Base-by-base conservation (phyloP, 2,888 invertebrate genomes). In the Choreutis nemorana region DNA sequence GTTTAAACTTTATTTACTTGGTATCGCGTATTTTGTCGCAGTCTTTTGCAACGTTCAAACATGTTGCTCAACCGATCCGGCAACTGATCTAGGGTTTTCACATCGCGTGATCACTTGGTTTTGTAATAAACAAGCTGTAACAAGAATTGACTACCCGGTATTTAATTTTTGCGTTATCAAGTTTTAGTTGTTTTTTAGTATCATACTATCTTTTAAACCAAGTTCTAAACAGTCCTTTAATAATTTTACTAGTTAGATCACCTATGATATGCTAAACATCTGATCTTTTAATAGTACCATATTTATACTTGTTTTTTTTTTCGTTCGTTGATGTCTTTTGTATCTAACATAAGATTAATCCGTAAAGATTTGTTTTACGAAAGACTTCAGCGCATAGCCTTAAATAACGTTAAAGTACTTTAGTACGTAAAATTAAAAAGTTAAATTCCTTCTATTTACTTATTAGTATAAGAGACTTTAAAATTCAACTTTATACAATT, bases 391-490 rank as follows among this genome's bases (percentile, higher is more conserved):
- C n/a, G n/a, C 29, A 29, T 15, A 20, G 23, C 22, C 27, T 28
- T 30, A 23, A 23, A 28, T 10, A 11, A 16, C 25, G 20, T 20
- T 31, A 26, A 30, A 42, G 35, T 36, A 42, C 41, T 40, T 29
- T 31, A 30, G 36, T 31, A 27, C 29, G 36, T n/a, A n/a, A n/a
- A n/a, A 29, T 28, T 41, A 23, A 30, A 43, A 26, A 26, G 39
- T 33, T 33, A 33, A 13, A 24, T 13, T n/a, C 14, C 28, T 28
- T 35, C 18, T 33, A 41, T 28, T 40, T 42, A 29, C 44, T 52
- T 24, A 41, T 52, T 44, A 50, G 50, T 21, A 44, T 46, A 8
- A 48, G 52, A 49, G 16, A 44, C 45, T 44, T 34, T 21, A 28
- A 7, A 21, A 13, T 15, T 23, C 13, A 28, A 22, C 14, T 18